Evolutionary conservation across 1,140 invertebrate genomes (phyloP).

Genomic region (Psix sp.): DNA sequence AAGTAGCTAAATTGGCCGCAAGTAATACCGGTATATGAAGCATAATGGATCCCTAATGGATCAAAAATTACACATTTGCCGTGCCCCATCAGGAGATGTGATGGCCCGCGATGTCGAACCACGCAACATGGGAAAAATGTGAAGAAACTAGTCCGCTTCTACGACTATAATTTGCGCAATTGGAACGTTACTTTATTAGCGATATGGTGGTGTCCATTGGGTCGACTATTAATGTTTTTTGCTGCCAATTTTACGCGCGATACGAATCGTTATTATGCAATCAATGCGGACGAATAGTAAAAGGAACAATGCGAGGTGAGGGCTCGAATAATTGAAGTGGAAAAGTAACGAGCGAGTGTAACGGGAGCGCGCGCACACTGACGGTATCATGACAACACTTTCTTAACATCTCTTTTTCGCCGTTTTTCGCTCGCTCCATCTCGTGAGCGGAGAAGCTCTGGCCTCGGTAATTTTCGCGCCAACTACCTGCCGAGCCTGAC

Average conservation of each 20-base stretch:
- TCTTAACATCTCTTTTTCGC: conserved; percentile 42
- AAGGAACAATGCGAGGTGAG: too few relatives aligned
- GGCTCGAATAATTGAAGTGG: conserved; percentile 15
- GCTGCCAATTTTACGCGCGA: too few relatives aligned
- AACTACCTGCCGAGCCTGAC: conserved; percentile 38
- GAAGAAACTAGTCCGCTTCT: too few relatives aligned
- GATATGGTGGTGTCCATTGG: too few relatives aligned
- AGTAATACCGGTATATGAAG: not conserved
- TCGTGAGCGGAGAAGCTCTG: conserved; percentile 18
- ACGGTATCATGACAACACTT: conserved; percentile 31
- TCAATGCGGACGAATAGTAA: too few relatives aligned
- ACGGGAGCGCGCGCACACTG: conserved; percentile 11
- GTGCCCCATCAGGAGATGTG: not conserved
- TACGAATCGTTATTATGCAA: too few relatives aligned
- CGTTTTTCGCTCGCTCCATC: conserved; percentile 37
- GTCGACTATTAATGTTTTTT: too few relatives aligned
- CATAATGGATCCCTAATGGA: conserved; percentile 4
- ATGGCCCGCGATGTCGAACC: too few relatives aligned
- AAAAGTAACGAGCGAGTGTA: not conserved
- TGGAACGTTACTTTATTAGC: too few relatives aligned
- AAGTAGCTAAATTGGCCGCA: not conserved
- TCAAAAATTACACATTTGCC: conserved; percentile 1
- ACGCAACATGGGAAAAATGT: too few relatives aligned
- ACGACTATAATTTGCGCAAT: too few relatives aligned
- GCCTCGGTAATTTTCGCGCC: conserved; percentile 50